Base-by-base conservation (phyloP, 2,888 invertebrate genomes). In the Tigriopus californicus region DNA sequence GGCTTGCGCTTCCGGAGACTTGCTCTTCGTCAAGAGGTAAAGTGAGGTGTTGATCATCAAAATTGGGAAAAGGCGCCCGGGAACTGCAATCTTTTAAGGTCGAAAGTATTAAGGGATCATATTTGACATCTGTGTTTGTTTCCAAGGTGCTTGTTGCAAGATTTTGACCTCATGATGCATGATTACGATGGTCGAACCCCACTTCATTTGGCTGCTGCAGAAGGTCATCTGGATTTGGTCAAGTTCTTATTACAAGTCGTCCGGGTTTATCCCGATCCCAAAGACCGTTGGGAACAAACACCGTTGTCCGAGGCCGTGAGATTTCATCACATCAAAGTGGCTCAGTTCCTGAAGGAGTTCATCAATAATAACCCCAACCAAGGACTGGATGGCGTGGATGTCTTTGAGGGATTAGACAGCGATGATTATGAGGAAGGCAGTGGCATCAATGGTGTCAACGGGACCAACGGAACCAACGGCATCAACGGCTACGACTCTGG, bases 131-230 rank as follows among this genome's bases (percentile, higher is more conserved):
- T n/a, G n/a, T 20, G 2, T 49, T 15, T 13, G 3, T 20, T 56
- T 46, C 18, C 20, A 6, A 59, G 59, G 13, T 18, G 25, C 22
- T 44, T 41, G 20, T 25, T 33, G 13, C 51, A 59, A n/a, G 60
- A 47, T 1, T 24, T 60, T 13, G 57, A 60, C 47, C 58, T 60
- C 56, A 47, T 20, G 25, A 46, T 46, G n/a, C 33, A 33, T 24
- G 65, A 65, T 58, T 65, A 65, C 52, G 64, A 65, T 49, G 64
- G 63, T 8, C 41, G 65, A 18, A 94, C 94, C 1, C 94, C 97
- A 1, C 75, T 97, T 52, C 95, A 97, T 73, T 77, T 97, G 67
- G 90, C 94, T 2, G 83, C 94, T 0, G 86, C 92, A 8, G 95
- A 97, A 72, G 95, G 95, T 0, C 92, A 95, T 67, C 72, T 85